Evolutionary conservation across 2,797 vertebrate genomes (phyloP).

Genomic region (Moxostoma hubbsi): DNA sequence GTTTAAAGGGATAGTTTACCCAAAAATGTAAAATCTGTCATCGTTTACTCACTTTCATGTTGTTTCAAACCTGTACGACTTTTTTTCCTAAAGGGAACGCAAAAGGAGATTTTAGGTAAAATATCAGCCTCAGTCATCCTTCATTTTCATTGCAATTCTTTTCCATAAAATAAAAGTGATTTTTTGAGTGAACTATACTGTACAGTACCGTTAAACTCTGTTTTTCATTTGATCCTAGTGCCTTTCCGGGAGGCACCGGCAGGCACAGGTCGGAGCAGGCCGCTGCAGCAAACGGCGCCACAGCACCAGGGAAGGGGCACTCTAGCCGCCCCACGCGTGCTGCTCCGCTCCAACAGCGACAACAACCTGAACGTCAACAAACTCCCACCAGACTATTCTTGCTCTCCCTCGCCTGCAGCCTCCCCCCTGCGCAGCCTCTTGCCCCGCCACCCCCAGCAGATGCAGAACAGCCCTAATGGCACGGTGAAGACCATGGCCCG

Average conservation of each 20-base stretch:
- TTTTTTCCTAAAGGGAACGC: no score
- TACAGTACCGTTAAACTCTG: neutral
- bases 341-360: conserved; percentile 90
- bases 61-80: no score
- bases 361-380: conserved; percentile 84
- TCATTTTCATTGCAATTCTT: no score
- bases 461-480: conserved; percentile 85
- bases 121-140: no score
- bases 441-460: conserved; percentile 85
- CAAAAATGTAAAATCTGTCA: no score
- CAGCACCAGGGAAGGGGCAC: conserved; percentile 81
- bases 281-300: conserved; percentile 64
- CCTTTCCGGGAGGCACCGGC: conserved; percentile 88
- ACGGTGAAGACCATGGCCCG: conserved; percentile 83
- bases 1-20: no score
- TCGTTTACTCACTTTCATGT: no score
- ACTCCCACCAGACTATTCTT: conserved; percentile 71
- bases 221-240: conserved; percentile 70
- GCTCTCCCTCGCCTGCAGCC: conserved; percentile 64
- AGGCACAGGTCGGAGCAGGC: conserved; percentile 49
- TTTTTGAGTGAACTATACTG: no score
- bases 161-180: no score
- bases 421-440: conserved; percentile 85
- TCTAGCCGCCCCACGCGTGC: conserved; percentile 83
- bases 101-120: no score